Percentiles rank a stretch among this genome's conserved stretches.
phyloP scores from a whole-genome alignment of 2,797 vertebrate genomes.

The Neosilurus mollespiculum region DNA sequence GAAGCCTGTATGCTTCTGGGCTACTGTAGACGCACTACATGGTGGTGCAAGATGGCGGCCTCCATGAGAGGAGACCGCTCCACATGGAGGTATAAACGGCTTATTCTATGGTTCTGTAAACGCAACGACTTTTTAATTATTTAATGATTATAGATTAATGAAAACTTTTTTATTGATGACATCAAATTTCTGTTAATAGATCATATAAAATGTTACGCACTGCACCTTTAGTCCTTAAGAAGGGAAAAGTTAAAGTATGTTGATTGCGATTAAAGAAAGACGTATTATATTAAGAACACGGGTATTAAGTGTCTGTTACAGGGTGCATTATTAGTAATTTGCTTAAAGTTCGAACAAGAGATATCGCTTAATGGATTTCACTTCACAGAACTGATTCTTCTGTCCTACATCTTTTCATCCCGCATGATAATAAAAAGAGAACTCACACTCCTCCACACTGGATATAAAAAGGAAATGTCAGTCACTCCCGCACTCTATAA shows the following conservation, averaged over 20 bases:
- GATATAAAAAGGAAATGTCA: conserved; percentile 38
- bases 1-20: too few species aligned
- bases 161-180: too few species aligned
- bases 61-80: too few species aligned
- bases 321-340: conserved; percentile 38
- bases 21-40: too few species aligned
- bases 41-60: too few species aligned
- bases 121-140: too few species aligned
- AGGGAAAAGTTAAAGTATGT: not conserved
- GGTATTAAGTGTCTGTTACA: conserved; percentile 49
- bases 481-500: conserved; percentile 30
- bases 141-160: too few species aligned
- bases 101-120: too few species aligned
- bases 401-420: conserved; percentile 44
- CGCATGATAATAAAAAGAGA: conserved; percentile 31
- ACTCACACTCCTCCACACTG: conserved; percentile 40
- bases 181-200: too few species aligned
- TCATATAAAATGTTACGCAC: too few species aligned
- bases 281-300: conserved; percentile 21
- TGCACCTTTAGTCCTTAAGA: too few species aligned
- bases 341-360: conserved; percentile 43
- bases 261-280: conserved; percentile 40
- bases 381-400: conserved; percentile 30
- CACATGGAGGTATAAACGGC: too few species aligned
- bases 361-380: conserved; percentile 41